Base-by-base conservation (phyloP, 2,888 invertebrate species). In the Epistrophe grossulariae region DNA sequence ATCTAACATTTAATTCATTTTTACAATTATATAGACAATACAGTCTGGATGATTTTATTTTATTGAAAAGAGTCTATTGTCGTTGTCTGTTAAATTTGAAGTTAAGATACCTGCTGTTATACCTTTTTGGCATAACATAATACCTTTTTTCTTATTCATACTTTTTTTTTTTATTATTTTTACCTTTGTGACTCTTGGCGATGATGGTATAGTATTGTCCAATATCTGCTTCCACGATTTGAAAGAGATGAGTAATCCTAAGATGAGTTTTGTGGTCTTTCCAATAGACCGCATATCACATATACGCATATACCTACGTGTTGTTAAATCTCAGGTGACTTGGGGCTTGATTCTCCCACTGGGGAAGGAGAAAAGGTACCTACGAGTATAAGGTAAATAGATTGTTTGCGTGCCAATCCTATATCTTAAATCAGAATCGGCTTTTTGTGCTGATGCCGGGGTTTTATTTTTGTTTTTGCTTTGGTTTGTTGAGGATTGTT, bases 221-320 rank as follows among this genome's bases (percentile, higher is more conserved):
- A 48, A 11, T 52, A n/a, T 52, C n/a, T 40, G 52, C 48, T 35
- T 72, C 45, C 31, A 55, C 62, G 45, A 71, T 62, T 17, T 60
- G 59, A 31, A 4, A 66, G 48, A 50, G 70, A 81, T 85, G 85
- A 85, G 78, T 81, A 81, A 85, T 78, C 35, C 11, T 70, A 81
- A 70, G 73, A 81, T 74, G 48, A 64, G 43, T 15, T 64, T 68
- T 85, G 81, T 73, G 81, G 81, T 85, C 43, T 80, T 72, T 45
- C 77, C 68, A 77, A 40, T 48, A 68, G 15, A 68, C 50, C 45
- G 19, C 9, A 35, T 8, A 31, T 31, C 6, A 31, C 9, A 1
- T 8, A 35, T 35, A 35, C 35, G 6, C 4, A 9, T 9, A 9
- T 35, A 35, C 35, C 35, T 35, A 35, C 9, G 9, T 50, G 35